Conservation (phyloP, 2,113 vertebrate species). For the Passerina amoena region DNA sequence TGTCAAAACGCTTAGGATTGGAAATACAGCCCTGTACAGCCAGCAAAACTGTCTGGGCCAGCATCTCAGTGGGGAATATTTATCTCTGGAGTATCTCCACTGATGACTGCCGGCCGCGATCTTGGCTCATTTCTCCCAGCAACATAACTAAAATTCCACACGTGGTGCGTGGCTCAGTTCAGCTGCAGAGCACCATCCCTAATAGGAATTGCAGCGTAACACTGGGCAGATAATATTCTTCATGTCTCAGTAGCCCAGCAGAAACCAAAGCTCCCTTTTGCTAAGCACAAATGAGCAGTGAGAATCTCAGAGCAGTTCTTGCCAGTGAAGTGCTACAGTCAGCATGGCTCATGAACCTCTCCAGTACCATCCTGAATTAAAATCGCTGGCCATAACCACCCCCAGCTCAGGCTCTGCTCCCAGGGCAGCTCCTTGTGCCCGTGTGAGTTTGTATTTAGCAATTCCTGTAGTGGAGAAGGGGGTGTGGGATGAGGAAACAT, state of each 20-base stretch:
- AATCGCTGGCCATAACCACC: background rate
- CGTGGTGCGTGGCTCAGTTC: slow-evolving; percentile 20
- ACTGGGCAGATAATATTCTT: background rate
- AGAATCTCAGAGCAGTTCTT: background rate
- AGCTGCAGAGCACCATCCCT: slow-evolving; percentile 37
- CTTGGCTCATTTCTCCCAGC: slow-evolving; percentile 41
- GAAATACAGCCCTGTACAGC: background rate
- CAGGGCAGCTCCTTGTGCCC: background rate
- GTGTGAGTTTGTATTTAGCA: background rate
- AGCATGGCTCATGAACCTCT: background rate
- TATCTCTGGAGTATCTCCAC: slow-evolving; percentile 23
- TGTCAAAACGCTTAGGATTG: background rate
- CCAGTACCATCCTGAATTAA: background rate
- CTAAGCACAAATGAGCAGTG: background rate
- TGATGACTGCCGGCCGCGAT: background rate
- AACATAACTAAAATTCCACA: slow-evolving; percentile 63
- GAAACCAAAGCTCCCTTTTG: background rate
- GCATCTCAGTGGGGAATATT: background rate
- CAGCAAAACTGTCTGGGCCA: slow-evolving; percentile 4
- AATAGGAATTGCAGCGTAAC: slow-evolving; percentile 22
- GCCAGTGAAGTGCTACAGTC: background rate
- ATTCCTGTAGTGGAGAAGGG: background rate
- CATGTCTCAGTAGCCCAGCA: background rate
- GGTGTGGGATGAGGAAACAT: slow-evolving; percentile 41
- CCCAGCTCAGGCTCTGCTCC: background rate